Conservation (phyloP, 2,113 vertebrate species). For the Tragelaphus imberbis region DNA sequence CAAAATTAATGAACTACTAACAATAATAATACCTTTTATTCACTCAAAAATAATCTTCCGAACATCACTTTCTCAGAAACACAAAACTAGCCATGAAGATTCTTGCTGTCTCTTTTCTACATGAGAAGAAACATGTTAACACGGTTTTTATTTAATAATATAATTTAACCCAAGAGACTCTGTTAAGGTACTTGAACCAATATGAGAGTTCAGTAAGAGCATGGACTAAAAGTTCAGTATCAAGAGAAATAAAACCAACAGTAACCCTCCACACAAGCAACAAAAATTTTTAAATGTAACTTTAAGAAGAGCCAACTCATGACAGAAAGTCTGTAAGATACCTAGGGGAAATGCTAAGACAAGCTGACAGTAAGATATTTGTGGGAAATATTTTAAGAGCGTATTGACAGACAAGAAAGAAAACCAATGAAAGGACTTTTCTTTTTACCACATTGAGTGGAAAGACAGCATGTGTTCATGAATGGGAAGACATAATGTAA, state of each 20-base stretch:
- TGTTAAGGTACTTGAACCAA: not conserved
- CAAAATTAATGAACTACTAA: not conserved
- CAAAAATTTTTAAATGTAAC: not conserved
- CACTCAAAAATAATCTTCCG: not conserved
- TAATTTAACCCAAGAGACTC: not conserved
- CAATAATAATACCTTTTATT: not conserved
- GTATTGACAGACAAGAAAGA: not conserved
- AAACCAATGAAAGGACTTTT: not conserved
- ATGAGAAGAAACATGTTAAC: not conserved
- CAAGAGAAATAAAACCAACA: not conserved
- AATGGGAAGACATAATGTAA: not conserved
- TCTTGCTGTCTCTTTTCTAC: not conserved
- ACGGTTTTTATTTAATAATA: not conserved
- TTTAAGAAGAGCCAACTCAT: not conserved
- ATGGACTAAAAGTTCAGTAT: not conserved
- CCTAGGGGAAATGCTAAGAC: not conserved
- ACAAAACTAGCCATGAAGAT: not conserved
- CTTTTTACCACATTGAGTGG: not conserved
- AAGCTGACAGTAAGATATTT: not conserved
- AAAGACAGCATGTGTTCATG: not conserved
- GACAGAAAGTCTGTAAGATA: not conserved
- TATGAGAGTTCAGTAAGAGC: not conserved
- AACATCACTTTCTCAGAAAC: conserved; percentile 1
- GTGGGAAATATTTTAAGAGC: not conserved
- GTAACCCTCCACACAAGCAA: not conserved